phyloP scores from a whole-genome alignment of 2,797 vertebrate species.

The Phyllotis vaccarum region DNA sequence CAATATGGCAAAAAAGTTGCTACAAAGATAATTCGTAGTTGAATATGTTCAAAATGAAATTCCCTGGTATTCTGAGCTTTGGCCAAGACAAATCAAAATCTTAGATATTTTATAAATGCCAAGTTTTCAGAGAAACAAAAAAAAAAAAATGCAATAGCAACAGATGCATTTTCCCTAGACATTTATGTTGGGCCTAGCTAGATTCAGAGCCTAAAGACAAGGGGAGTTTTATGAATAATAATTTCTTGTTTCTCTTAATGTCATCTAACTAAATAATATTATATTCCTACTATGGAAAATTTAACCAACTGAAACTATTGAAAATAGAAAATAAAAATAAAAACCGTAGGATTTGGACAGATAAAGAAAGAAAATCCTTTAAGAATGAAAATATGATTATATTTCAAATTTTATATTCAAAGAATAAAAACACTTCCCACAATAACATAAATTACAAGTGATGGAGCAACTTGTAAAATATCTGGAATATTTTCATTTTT shows the following conservation, averaged over 20 bases:
- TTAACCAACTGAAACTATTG: not conserved
- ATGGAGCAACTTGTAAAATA: too few species aligned
- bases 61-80: slow-evolving; percentile 76
- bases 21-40: slow-evolving; percentile 80
- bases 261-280: slow-evolving; percentile 57
- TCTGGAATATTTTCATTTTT: slow-evolving; percentile 37
- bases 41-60: slow-evolving; percentile 79
- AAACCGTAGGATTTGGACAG: not conserved
- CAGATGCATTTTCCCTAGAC: slow-evolving; percentile 79
- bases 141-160: slow-evolving; percentile 71
- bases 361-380: not conserved
- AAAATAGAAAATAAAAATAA: slow-evolving; percentile 23
- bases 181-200: slow-evolving; percentile 77
- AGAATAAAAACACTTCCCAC: too few species aligned
- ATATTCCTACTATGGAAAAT: not conserved
- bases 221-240: slow-evolving; percentile 71
- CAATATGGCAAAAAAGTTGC: slow-evolving; percentile 81
- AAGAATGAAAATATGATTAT: slow-evolving; percentile 15
- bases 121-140: slow-evolving; percentile 79
- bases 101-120: slow-evolving; percentile 76
- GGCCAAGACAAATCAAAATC: slow-evolving; percentile 80
- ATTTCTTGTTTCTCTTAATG: slow-evolving; percentile 66
- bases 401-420: slow-evolving; percentile 44
- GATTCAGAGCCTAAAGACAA: slow-evolving; percentile 61
- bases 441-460: too few species aligned